Conservation (phyloP, 2,888 invertebrate genomes). For the Drosophila ochracea region DNA sequence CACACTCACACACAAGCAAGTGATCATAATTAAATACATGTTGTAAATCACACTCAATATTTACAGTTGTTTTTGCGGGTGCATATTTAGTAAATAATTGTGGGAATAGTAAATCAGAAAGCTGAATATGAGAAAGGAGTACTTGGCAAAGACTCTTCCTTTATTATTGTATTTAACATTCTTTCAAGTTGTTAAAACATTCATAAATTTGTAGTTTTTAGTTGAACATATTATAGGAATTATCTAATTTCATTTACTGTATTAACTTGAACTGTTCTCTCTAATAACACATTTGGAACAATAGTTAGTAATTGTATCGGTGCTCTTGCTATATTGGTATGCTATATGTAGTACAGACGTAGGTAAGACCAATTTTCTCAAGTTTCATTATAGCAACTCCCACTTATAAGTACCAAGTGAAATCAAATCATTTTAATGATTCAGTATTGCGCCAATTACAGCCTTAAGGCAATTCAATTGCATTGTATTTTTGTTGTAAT, state of each 20-base stretch:
- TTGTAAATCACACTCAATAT: conserved; percentile 61
- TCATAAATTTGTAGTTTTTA: not conserved
- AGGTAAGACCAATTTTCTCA: conserved; percentile 18
- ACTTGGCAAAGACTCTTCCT: not conserved
- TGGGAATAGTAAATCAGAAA: conserved; percentile 10
- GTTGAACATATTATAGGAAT: not conserved
- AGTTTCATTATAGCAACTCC: conserved; percentile 34
- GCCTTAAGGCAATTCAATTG: conserved; percentile 50
- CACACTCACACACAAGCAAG: not conserved
- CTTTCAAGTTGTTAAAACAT: not conserved
- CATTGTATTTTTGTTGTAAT: conserved; percentile 34
- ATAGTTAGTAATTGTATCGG: not conserved
- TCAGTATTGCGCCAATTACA: conserved; percentile 51
- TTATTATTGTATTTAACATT: not conserved
- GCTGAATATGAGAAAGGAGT: conserved; percentile 13
- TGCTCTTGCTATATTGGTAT: conserved; percentile 12
- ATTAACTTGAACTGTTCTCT: not conserved
- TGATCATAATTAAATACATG: conserved; percentile 66
- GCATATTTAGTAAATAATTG: conserved; percentile 32
- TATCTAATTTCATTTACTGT: not conserved
- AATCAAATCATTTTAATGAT: conserved; percentile 48
- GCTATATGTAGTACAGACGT: not conserved
- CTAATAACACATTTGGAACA: conserved; percentile 1
- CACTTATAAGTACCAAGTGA: conserved; percentile 38
- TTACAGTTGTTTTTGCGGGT: conserved; percentile 18